Conservation (phyloP, 1,140 invertebrate species). For the Macrotrachela quadricornifera region DNA sequence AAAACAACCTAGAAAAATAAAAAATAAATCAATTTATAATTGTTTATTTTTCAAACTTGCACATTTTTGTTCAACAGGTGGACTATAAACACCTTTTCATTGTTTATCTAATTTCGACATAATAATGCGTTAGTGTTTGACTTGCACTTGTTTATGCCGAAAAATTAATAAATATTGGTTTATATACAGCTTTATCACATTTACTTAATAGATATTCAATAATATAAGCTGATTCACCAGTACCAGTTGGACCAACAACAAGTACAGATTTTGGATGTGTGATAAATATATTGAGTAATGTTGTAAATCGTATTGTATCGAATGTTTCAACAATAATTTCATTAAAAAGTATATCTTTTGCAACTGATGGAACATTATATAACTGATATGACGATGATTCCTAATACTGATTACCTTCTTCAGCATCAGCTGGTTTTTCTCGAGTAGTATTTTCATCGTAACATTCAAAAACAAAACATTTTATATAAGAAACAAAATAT, state of each 20-base stretch:
- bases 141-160: constrained; percentile 78
- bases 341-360: constrained; percentile 67
- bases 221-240: constrained; percentile 71
- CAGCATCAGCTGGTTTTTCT: constrained; percentile 23
- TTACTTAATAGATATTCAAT: constrained; percentile 58
- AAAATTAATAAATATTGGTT: constrained; percentile 60
- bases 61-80: constrained; percentile 64
- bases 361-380: constrained; percentile 49
- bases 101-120: constrained; percentile 81
- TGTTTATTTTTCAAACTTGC: constrained; percentile 25
- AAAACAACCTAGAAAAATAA: constrained; percentile 75
- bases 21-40: too few relatives aligned
- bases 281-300: constrained; percentile 51
- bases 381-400: constrained; percentile 68
- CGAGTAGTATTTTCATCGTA: constrained; percentile 34
- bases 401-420: constrained; percentile 37
- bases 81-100: constrained; percentile 75
- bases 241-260: constrained; percentile 71
- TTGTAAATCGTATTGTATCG: constrained; percentile 59
- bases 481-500: neutral
- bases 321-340: constrained; percentile 77
- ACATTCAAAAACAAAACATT: neutral
- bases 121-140: constrained; percentile 77
- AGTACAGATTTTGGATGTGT: constrained; percentile 55
- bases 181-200: constrained; percentile 54